These are phyloP conservation scores for Chaitophorus viminalis DNA, from an alignment of 2,888 invertebrate genomes.

Conservation along the genomic window DNA sequence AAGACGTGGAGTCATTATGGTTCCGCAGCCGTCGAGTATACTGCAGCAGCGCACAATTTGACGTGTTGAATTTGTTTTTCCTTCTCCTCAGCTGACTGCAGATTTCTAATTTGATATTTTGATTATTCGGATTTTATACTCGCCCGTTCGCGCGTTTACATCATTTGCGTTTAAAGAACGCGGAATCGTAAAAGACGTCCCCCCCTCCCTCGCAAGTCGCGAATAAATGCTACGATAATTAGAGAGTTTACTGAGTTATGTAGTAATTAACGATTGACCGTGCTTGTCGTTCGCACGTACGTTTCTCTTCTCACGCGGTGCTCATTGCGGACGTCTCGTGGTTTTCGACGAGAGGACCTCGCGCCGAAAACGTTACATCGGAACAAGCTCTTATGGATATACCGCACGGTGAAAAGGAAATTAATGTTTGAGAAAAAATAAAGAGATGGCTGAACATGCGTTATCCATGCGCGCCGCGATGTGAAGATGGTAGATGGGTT, in stretches of 20 bases:
- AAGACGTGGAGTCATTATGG: no score
- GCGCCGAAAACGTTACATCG: not conserved
- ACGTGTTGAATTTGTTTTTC: no score
- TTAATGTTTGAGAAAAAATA: not conserved
- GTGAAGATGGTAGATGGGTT: not conserved
- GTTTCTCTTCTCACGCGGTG: slow-evolving; percentile 38
- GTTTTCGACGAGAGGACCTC: not conserved
- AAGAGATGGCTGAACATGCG: not conserved
- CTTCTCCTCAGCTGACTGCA: not conserved
- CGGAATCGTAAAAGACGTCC: not conserved
- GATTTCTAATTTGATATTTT: not conserved
- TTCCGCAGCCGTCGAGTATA: no score
- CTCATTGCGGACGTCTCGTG: not conserved
- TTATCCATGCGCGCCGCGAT: no score
- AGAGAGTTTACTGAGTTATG: slow-evolving; percentile 48
- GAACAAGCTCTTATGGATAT: not conserved
- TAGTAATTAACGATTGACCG: slow-evolving; percentile 21
- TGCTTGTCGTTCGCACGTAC: slow-evolving; percentile 22
- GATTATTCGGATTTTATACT: not conserved
- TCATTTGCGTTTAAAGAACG: not conserved
- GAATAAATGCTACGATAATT: slow-evolving; percentile 8
- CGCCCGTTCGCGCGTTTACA: not conserved
- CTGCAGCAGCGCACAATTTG: no score
- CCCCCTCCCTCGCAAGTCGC: not conserved
- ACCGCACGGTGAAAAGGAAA: not conserved